A percentile compares a stretch with the other conserved stretches of the same genome.
These are phyloP conservation scores for Carduelis carduelis DNA, from an alignment of 2,797 vertebrate genomes.

Conservation along the genomic window DNA sequence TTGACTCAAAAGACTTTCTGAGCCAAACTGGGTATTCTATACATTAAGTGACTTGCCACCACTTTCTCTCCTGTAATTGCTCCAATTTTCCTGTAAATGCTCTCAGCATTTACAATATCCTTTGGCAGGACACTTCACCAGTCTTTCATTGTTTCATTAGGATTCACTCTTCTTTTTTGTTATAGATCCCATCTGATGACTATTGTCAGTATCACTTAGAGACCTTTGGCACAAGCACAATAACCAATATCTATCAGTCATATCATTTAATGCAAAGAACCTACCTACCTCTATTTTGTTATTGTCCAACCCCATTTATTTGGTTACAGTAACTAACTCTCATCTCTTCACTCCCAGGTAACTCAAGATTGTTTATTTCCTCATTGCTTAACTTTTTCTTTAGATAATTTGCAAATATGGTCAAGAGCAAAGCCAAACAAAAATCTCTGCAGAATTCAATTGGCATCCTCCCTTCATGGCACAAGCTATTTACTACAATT, in stretches of 20 bases:
- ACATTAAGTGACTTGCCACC: background rate
- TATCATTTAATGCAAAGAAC: background rate
- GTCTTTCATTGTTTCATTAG: background rate
- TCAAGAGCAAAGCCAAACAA: background rate
- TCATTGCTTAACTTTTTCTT: background rate
- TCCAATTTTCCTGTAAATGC: background rate
- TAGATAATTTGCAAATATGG: fast-evolving
- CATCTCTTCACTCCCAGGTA: background rate
- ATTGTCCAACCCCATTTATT: background rate
- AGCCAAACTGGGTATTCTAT: background rate
- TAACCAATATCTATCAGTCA: fast-evolving
- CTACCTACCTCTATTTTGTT: background rate
- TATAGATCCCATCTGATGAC: background rate
- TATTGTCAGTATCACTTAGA: background rate
- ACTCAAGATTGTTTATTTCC: background rate
- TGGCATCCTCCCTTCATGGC: background rate
- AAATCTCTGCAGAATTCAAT: background rate
- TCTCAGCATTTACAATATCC: background rate
- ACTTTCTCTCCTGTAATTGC: background rate
- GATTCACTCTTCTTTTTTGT: background rate
- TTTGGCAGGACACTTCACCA: background rate
- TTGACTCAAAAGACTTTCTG: background rate
- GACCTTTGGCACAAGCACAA: background rate
- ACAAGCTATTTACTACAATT: background rate
- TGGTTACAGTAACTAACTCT: background rate